A percentile compares a stretch with the other conserved stretches of the same genome.
phyloP scores from a whole-genome alignment of 2,797 vertebrate species.

The Rhinatrema bivittatum region DNA sequence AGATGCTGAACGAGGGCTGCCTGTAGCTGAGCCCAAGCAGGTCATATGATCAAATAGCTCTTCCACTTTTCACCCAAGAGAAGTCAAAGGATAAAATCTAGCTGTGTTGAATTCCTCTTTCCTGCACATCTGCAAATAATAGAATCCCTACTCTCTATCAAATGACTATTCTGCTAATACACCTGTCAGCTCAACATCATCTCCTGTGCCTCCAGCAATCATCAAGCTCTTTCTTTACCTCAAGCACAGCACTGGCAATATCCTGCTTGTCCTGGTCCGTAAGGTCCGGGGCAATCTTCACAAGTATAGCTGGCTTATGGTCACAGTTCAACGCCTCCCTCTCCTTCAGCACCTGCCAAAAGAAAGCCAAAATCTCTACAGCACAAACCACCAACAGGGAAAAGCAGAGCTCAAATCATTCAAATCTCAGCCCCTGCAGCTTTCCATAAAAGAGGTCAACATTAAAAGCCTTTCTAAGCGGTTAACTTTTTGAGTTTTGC shows the following conservation, averaged over 20 bases:
- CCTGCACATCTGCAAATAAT: too few species aligned
- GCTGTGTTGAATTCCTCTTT: too few species aligned
- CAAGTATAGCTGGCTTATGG: conserved; percentile 69
- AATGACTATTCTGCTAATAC: too few species aligned
- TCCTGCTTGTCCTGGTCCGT: conserved; percentile 76
- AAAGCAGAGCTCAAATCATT: neutral
- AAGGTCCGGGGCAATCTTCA: conserved; percentile 93
- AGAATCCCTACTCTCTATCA: too few species aligned
- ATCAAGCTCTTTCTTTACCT: conserved; percentile 53
- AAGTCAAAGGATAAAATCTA: too few species aligned
- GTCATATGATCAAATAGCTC: too few species aligned
- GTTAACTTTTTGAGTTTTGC: too few species aligned
- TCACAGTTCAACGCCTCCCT: conserved; percentile 60
- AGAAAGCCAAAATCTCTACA: neutral
- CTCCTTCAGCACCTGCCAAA: conserved; percentile 65
- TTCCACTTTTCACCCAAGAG: too few species aligned
- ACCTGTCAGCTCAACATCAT: neutral
- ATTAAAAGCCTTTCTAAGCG: too few species aligned
- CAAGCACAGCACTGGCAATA: conserved; percentile 73
- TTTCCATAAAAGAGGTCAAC: neutral
- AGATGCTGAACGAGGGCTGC: too few species aligned
- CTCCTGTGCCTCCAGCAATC: neutral
- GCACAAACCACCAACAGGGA: too few species aligned
- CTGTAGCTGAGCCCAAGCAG: too few species aligned
- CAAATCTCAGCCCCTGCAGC: neutral